phyloP scores from a whole-genome alignment of 2,113 vertebrate species.

The Sakesphorus luctuosus region DNA sequence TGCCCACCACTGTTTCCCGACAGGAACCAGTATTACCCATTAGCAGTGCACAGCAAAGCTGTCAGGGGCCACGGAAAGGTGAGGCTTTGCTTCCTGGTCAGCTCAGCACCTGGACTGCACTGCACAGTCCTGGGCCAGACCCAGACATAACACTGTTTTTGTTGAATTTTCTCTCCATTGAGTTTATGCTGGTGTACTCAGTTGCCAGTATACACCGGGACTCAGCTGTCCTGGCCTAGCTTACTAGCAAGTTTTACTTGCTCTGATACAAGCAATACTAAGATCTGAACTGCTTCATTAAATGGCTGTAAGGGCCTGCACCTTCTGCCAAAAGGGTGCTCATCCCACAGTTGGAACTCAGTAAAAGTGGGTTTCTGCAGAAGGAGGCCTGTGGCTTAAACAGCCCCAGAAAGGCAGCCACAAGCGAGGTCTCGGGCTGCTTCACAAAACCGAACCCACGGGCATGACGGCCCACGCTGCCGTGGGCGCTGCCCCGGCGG shows the following conservation, averaged over 20 bases:
- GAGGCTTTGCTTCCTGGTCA: background rate
- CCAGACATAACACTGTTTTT: background rate
- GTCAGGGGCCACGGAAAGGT: background rate
- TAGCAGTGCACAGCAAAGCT: background rate
- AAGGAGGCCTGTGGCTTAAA: no score
- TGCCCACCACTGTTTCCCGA: background rate
- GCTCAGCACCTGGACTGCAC: background rate
- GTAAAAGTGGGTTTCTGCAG: background rate
- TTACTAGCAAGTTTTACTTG: background rate
- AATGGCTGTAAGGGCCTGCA: background rate
- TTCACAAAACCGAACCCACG: background rate
- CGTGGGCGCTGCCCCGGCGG: background rate
- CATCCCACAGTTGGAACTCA: background rate
- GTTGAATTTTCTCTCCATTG: background rate
- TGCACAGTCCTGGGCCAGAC: background rate
- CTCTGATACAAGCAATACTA: background rate
- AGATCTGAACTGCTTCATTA: background rate
- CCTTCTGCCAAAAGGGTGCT: background rate
- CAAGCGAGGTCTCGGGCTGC: background rate
- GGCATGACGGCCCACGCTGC: background rate
- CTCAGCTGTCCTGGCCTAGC: background rate
- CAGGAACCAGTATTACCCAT: background rate
- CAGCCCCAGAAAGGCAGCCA: rapidly evolving
- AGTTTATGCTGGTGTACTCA: background rate
- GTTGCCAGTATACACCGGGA: background rate